Percentiles rank a stretch among this genome's conserved stretches.
phyloP scores from a whole-genome alignment of 2,888 invertebrate species.

The Eurytoma adleriae region DNA sequence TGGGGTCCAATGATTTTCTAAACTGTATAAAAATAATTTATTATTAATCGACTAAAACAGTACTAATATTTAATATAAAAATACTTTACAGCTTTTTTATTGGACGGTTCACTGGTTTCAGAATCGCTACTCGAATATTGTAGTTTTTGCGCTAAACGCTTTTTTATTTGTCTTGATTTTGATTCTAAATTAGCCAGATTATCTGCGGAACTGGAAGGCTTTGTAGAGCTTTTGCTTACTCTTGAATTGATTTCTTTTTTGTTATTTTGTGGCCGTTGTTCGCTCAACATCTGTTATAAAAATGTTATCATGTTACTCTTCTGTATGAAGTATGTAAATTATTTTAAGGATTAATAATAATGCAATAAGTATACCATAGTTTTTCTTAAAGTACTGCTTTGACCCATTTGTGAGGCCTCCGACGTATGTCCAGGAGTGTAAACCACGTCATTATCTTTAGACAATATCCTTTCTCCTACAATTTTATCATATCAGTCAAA shows the following conservation, averaged over 20 bases:
- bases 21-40: constrained; percentile 1
- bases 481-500: background rate
- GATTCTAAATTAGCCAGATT: background rate
- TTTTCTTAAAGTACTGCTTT: background rate
- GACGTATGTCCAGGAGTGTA: constrained; percentile 63
- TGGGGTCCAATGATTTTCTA: background rate
- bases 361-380: constrained; percentile 3
- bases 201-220: background rate
- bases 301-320: background rate
- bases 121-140: constrained; percentile 43
- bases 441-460: constrained; percentile 61
- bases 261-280: background rate
- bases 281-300: background rate
- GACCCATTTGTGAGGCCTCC: background rate
- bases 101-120: constrained; percentile 26
- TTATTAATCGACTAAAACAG: background rate
- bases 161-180: constrained; percentile 37
- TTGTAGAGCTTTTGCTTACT: background rate
- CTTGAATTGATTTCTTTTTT: background rate
- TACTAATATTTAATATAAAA: background rate
- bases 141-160: constrained; percentile 31
- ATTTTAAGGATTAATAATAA: background rate
- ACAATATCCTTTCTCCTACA: constrained; percentile 65
- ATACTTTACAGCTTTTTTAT: constrained; percentile 31
- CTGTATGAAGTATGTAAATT: background rate